Conservation (phyloP, 2,113 vertebrate genomes). For the Pomatorhinus ruficollis region DNA sequence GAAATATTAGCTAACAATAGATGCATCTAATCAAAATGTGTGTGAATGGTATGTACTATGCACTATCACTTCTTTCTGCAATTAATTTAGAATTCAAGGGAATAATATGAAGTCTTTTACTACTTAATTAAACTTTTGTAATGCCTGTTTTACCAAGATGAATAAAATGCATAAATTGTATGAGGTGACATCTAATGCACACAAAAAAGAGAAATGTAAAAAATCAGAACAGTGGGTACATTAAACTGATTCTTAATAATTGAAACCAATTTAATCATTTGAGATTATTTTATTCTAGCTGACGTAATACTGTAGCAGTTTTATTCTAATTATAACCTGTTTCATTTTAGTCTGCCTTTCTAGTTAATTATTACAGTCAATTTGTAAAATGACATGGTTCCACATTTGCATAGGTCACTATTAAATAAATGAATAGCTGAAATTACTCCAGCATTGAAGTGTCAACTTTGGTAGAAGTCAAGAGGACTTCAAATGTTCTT, state of each 20-base stretch:
- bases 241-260: conserved; percentile 87
- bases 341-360: conserved; percentile 87
- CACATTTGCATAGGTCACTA: conserved; percentile 93
- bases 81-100: conserved; percentile 82
- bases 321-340: conserved; percentile 89
- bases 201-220: conserved; percentile 82
- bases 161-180: conserved; percentile 84
- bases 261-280: conserved; percentile 87
- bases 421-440: conserved; percentile 91
- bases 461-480: conserved; percentile 93
- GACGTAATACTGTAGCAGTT: conserved; percentile 86
- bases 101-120: conserved; percentile 84
- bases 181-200: conserved; percentile 83
- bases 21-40: conserved; percentile 77
- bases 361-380: conserved; percentile 92
- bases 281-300: conserved; percentile 86
- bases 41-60: conserved; percentile 69
- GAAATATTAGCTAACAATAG: conserved; percentile 65
- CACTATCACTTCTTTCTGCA: conserved; percentile 76
- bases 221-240: conserved; percentile 84
- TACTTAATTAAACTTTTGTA: conserved; percentile 87
- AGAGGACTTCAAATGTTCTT: conserved; percentile 89
- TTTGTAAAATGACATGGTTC: conserved; percentile 90
- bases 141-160: conserved; percentile 84
- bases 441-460: conserved; percentile 92